Evolutionary conservation across 2,113 vertebrate species (phyloP).

Genomic region (Nothobranchius kuhntae): DNA sequence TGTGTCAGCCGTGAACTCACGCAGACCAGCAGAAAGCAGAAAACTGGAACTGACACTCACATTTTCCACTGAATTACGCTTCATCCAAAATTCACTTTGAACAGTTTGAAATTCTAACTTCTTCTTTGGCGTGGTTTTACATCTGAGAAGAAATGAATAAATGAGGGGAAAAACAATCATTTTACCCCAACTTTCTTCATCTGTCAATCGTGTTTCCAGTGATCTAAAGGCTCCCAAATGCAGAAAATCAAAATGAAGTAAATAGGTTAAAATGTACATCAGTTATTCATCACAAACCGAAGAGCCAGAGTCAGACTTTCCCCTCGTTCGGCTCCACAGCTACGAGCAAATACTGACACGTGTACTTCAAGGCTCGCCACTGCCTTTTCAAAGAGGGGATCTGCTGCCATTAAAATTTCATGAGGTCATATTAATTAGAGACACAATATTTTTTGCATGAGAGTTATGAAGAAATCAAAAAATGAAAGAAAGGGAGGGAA

Average conservation of each 20-base stretch:
- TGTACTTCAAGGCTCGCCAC: constrained; percentile 77
- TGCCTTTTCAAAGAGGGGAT: constrained; percentile 71
- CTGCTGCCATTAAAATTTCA: constrained; percentile 77
- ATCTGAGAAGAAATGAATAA: constrained; percentile 46
- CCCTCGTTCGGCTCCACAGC: constrained; percentile 49
- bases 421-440: constrained; percentile 80
- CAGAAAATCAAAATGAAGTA: constrained; percentile 73
- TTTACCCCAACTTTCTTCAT: constrained; percentile 60
- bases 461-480: constrained; percentile 75
- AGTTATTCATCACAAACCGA: constrained; percentile 76
- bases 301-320: constrained; percentile 64
- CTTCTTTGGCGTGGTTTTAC: constrained; percentile 51
- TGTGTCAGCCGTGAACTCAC: constrained; percentile 2
- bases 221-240: constrained; percentile 53
- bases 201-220: constrained; percentile 54
- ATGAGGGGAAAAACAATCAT: constrained; percentile 42
- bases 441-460: constrained; percentile 73
- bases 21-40: constrained; percentile 35
- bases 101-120: constrained; percentile 72
- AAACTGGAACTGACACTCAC: constrained; percentile 65
- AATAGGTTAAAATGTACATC: constrained; percentile 80
- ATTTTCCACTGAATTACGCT: constrained; percentile 72
- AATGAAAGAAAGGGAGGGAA: constrained; percentile 4
- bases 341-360: constrained; percentile 81
- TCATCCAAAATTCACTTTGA: constrained; percentile 75